A percentile compares a stretch with the other conserved stretches of the same genome.
phyloP scores from a whole-genome alignment of 2,888 invertebrate genomes.

The Cryptocephalus primarius region DNA sequence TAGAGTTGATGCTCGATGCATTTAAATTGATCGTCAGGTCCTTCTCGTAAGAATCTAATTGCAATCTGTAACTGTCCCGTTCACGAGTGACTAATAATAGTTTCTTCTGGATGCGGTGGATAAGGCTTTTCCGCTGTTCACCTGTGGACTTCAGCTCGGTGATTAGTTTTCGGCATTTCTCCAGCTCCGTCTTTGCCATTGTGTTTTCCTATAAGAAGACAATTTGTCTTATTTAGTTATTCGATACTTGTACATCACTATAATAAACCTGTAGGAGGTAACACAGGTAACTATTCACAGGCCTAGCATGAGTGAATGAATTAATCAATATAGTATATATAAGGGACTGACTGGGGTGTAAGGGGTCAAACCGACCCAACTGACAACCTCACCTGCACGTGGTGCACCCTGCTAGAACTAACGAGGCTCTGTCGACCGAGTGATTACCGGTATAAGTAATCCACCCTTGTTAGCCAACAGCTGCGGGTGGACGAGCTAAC shows the following conservation, averaged over 20 bases:
- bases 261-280: no score
- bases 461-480: no score
- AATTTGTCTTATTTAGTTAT: background rate
- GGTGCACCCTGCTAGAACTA: no score
- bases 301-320: no score
- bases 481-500: no score
- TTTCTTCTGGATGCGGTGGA: conserved; percentile 63
- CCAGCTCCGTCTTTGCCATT: conserved; percentile 45
- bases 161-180: conserved; percentile 51
- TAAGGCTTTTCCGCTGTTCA: conserved; percentile 58
- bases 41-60: conserved; percentile 73
- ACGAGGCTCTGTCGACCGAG: no score
- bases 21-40: conserved; percentile 52
- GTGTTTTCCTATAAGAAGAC: conserved; percentile 41
- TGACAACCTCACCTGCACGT: no score
- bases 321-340: no score
- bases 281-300: no score
- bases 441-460: no score
- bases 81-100: conserved; percentile 56
- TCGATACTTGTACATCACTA: background rate
- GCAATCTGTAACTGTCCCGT: conserved; percentile 69
- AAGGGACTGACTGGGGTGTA: no score
- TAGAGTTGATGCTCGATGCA: conserved; percentile 16
- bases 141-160: conserved; percentile 49
- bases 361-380: no score